Evolutionary conservation across 2,113 vertebrate species (phyloP), one percentile per base, ranked within the genome.

Genomic region (Paralichthys olivaceus): DNA sequence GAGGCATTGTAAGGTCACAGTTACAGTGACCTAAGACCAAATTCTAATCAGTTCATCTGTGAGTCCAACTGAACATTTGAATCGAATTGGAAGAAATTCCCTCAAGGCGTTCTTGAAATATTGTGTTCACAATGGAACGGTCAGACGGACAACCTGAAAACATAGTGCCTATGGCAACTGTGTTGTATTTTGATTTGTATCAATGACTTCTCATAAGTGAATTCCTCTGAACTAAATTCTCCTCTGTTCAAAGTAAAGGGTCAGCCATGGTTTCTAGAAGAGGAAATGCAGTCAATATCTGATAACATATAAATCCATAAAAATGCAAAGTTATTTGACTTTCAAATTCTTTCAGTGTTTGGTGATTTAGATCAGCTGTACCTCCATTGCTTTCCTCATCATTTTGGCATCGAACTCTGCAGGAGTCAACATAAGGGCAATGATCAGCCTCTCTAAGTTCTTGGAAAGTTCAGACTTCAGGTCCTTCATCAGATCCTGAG

Each of bases 331-430:
- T 26, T 25, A 76, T 83, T 70, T 81, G 59, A 85, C 57, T 70
- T 60, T 23, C 69, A 69, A 69, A 86, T 77, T 2, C 29, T 29
- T 75, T 57, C 59, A 32, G 19, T 43, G 64, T 47, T 11, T 28
- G 40, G 3, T 40, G 32, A 49, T 26, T 26, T n/a, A 26, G 2
- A 22, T 65, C 23, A 53, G 8, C 58, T n/a, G 53, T 55, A 76
- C 98, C 96, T 97, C 96, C 81, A 99, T 98, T 0, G 97, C 98
- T 81, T 99, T 99, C 90, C 92, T 96, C 93, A 99, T 94, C 93
- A 99, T 98, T 91, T 97, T 99, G 88, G 97, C 97, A 23, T 99
- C 96, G 5, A 98, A 99, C 85, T 98, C 96, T 0, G 96, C 95
- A 0, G 97, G 97, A 0, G 95, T 96, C 96, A 99, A 86, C 97